Evolutionary conservation across 2,113 vertebrate genomes (phyloP).

Genomic region (Cephalopterus ornatus): DNA sequence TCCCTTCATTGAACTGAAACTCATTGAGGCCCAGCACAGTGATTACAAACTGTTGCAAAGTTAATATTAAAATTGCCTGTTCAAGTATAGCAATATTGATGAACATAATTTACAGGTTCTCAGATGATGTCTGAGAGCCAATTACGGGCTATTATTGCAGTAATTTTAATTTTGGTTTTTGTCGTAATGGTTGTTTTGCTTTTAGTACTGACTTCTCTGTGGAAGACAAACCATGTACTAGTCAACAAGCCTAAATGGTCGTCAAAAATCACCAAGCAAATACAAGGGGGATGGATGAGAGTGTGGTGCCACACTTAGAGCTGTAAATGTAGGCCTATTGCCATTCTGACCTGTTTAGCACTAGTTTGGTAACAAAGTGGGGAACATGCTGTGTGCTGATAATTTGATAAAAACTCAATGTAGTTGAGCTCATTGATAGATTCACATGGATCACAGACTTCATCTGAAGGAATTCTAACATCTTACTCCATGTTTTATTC

Average conservation of each 20-base stretch:
- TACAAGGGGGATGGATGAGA: neutral
- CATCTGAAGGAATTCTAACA: neutral
- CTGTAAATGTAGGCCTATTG: neutral
- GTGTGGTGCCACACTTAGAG: neutral
- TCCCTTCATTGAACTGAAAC: neutral
- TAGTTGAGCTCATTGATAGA: neutral
- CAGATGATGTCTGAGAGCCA: neutral
- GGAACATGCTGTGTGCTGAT: neutral
- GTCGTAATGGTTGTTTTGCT: neutral
- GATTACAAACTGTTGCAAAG: neutral
- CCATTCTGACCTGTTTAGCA: neutral
- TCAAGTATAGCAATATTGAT: neutral
- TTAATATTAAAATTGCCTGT: neutral
- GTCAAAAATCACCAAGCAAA: neutral
- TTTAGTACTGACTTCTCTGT: neutral
- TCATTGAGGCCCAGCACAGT: neutral
- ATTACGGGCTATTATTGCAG: neutral
- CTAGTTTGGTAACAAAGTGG: neutral
- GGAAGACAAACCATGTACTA: neutral
- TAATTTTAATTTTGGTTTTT: neutral
- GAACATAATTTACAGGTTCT: neutral
- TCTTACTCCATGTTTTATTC: neutral
- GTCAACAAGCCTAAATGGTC: neutral
- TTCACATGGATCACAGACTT: neutral
- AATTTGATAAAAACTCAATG: neutral